phyloP scores from a whole-genome alignment of 1,140 invertebrate species.

The Globodera rostochiensis region DNA sequence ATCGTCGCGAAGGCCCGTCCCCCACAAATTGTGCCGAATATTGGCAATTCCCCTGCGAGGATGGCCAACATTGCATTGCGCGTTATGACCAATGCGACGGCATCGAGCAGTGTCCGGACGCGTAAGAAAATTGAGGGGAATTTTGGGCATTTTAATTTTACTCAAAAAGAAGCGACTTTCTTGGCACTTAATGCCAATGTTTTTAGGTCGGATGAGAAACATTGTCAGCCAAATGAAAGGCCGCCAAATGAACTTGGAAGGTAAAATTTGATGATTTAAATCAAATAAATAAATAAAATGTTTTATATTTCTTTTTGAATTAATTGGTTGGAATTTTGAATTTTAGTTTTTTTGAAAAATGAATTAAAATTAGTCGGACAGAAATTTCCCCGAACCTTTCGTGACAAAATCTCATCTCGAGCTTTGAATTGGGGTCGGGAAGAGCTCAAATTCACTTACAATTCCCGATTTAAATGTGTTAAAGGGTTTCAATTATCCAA shows the following conservation, averaged over 20 bases:
- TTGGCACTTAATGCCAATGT: neutral
- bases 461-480: too few relatives aligned
- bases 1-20: neutral
- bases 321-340: too few relatives aligned
- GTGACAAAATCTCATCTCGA: too few relatives aligned
- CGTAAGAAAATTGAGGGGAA: neutral
- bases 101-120: conserved; percentile 87
- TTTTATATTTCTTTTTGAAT: too few relatives aligned
- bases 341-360: too few relatives aligned
- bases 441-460: too few relatives aligned
- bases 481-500: too few relatives aligned
- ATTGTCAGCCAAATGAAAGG: neutral
- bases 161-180: neutral
- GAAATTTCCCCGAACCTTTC: too few relatives aligned
- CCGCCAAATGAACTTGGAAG: neutral
- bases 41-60: conserved; percentile 71
- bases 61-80: conserved; percentile 82
- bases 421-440: too few relatives aligned
- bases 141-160: neutral
- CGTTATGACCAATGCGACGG: conserved; percentile 94
- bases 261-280: too few relatives aligned
- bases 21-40: neutral
- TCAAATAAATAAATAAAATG: too few relatives aligned
- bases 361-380: too few relatives aligned
- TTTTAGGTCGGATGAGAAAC: conserved; percentile 3